These are phyloP conservation scores for Microctonus brassicae DNA, from an alignment of 2,888 invertebrate genomes.

Conservation along the genomic window DNA sequence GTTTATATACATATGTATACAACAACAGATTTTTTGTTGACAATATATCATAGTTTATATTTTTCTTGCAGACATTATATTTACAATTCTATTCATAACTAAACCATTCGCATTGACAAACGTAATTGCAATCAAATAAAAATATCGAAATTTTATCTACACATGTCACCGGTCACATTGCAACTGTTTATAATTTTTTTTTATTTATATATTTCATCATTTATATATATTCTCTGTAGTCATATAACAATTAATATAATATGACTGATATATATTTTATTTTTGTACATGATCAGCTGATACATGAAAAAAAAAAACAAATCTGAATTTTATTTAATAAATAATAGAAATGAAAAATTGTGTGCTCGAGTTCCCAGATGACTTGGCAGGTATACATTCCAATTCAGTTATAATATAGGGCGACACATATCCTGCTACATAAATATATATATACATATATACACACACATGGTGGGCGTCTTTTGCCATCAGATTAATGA, in stretches of 20 bases:
- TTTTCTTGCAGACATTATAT: background rate
- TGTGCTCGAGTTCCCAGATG: conserved; percentile 57
- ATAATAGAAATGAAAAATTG: conserved; percentile 24
- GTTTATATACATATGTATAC: background rate
- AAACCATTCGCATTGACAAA: background rate
- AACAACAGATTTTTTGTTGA: too few species aligned
- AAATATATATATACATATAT: background rate
- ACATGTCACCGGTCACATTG: background rate
- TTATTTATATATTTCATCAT: background rate
- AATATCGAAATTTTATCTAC: background rate
- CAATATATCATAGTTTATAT: background rate
- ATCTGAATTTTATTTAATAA: background rate
- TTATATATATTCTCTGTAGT: background rate
- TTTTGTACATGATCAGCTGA: background rate
- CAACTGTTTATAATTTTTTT: background rate
- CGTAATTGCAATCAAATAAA: background rate
- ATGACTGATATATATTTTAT: background rate
- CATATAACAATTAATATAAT: background rate
- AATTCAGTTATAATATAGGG: conserved; percentile 15
- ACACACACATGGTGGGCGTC: conserved; percentile 30
- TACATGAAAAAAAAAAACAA: background rate
- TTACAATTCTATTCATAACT: background rate
- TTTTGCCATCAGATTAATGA: conserved; percentile 67
- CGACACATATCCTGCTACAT: conserved; percentile 40
- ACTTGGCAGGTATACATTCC: conserved; percentile 42